These are phyloP conservation scores for Sinocyclocheilus anophthalmus DNA, from an alignment of 2,113 vertebrate genomes.

Conservation along the genomic window DNA sequence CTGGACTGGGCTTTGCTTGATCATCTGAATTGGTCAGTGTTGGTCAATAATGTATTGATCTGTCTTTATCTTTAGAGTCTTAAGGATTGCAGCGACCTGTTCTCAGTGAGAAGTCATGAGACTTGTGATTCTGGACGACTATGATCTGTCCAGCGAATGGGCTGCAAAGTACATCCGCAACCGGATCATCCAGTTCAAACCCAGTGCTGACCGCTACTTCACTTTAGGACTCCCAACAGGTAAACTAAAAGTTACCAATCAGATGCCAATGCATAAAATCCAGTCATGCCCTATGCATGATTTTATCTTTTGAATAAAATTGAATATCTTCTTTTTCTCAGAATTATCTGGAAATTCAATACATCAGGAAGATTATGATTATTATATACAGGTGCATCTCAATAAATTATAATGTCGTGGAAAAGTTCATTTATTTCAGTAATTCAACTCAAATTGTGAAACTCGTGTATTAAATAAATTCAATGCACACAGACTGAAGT, in stretches of 20 bases:
- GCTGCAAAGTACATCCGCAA: constrained; percentile 98
- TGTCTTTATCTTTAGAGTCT: constrained; percentile 12
- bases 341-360: background rate
- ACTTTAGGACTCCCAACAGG: constrained; percentile 95
- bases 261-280: background rate
- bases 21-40: background rate
- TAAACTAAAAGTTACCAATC: constrained; percentile 59
- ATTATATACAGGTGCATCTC: background rate
- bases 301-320: too few species aligned
- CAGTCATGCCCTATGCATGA: too few species aligned
- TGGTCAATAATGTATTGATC: background rate
- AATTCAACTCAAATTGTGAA: too few species aligned
- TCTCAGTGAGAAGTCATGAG: constrained; percentile 78
- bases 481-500: too few species aligned
- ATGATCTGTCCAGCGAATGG: constrained; percentile 94
- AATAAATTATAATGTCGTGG: too few species aligned
- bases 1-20: background rate
- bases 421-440: too few species aligned
- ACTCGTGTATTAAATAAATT: too few species aligned
- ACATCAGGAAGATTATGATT: background rate
- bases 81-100: background rate
- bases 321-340: background rate
- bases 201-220: constrained; percentile 85
- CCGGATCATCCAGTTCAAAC: constrained; percentile 89
- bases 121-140: constrained; percentile 94